Conservation (phyloP, 2,797 vertebrate genomes). For the Nyctibius grandis region DNA sequence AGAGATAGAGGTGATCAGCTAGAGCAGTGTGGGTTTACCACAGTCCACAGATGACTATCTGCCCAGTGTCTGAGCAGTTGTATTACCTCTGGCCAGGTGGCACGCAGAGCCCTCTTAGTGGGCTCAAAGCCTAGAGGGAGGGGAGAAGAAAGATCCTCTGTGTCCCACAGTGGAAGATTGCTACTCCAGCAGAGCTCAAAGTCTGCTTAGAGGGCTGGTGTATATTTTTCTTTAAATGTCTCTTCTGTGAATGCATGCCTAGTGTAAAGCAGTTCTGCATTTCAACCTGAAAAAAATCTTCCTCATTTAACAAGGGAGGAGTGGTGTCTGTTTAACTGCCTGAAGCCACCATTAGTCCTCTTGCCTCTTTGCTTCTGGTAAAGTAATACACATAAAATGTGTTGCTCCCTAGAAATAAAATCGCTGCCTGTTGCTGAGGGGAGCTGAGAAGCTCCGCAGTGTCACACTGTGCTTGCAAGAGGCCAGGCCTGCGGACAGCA, state of each 20-base stretch:
- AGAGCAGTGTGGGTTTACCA: not conserved
- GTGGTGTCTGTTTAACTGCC: not conserved
- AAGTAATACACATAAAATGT: not conserved
- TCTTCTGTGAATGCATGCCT: not conserved
- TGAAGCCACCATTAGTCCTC: not conserved
- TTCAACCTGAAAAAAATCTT: not conserved
- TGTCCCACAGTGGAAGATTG: not conserved
- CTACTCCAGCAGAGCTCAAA: not conserved
- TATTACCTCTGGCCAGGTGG: too few relatives aligned
- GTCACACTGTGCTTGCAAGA: not conserved
- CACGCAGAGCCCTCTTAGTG: not conserved
- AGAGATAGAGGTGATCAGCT: not conserved
- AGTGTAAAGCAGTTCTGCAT: not conserved
- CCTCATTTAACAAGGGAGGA: not conserved
- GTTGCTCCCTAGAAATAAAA: not conserved
- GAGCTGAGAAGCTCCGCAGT: not conserved
- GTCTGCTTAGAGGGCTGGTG: not conserved
- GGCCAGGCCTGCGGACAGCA: not conserved
- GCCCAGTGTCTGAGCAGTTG: rapidly evolving
- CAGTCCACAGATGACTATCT: not conserved
- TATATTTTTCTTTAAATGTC: not conserved
- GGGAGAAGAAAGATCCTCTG: not conserved
- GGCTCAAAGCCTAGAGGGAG: not conserved
- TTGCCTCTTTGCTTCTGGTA: not conserved
- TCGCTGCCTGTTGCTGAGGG: not conserved